Evolutionary conservation across 1,140 invertebrate species (phyloP).

Genomic region (Drosophila sulfurigaster): DNA sequence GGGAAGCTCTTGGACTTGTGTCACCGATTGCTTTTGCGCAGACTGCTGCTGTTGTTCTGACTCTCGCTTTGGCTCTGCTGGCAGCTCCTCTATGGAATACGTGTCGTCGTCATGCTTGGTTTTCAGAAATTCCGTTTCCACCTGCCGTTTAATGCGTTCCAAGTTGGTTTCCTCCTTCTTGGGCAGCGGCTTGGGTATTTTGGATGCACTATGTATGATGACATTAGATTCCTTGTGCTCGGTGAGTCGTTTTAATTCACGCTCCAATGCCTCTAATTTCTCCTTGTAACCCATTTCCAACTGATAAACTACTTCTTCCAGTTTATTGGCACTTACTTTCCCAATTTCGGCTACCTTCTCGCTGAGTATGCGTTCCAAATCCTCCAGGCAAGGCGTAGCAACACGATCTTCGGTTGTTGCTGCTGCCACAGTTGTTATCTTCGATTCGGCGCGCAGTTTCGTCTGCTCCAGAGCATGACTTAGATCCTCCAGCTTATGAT

Average conservation of each 20-base stretch:
- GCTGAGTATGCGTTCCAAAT: slow-evolving; percentile 70
- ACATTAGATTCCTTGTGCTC: slow-evolving; percentile 1
- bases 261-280: slow-evolving; percentile 70
- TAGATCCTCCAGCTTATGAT: slow-evolving; percentile 62
- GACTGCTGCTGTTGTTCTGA: not conserved
- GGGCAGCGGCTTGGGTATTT: slow-evolving; percentile 64
- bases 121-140: slow-evolving; percentile 60
- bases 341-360: slow-evolving; percentile 77
- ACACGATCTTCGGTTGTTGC: slow-evolving; percentile 32
- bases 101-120: slow-evolving; percentile 64
- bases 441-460: slow-evolving; percentile 33
- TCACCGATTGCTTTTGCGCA: slow-evolving; percentile 32
- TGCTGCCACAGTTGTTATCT: not conserved
- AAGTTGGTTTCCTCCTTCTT: slow-evolving; percentile 45
- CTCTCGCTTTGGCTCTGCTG: slow-evolving; percentile 14
- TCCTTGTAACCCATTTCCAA: slow-evolving; percentile 73
- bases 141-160: slow-evolving; percentile 60
- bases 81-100: slow-evolving; percentile 64
- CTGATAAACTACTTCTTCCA: slow-evolving; percentile 72
- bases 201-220: slow-evolving; percentile 14
- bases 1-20: slow-evolving; percentile 33
- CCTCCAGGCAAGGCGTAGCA: slow-evolving; percentile 62
- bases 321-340: slow-evolving; percentile 63
- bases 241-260: slow-evolving; percentile 55
- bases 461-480: slow-evolving; percentile 56